Evolutionary conservation across 53 echinoderm and acorn worm species (phyloP).

Genomic region (Antedon mediterranea): DNA sequence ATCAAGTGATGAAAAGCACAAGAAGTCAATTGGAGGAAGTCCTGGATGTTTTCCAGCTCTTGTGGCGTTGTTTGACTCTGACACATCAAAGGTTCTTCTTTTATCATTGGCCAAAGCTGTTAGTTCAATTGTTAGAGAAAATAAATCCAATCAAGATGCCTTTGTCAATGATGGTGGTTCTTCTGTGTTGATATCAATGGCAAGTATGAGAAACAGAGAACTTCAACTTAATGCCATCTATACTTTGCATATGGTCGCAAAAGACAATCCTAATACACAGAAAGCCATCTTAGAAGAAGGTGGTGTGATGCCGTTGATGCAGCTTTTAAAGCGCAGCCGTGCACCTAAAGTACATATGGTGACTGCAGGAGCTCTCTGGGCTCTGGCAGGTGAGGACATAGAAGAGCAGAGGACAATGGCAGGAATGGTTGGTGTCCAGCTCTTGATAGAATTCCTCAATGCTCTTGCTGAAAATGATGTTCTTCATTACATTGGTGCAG

Average conservation of each 20-base stretch:
- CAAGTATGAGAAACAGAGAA: constrained; percentile 40
- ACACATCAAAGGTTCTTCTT: constrained; percentile 46
- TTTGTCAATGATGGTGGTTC: constrained; percentile 87
- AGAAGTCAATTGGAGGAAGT: constrained; percentile 51
- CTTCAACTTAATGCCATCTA: constrained; percentile 77
- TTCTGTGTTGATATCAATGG: constrained; percentile 61
- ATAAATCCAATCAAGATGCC: constrained; percentile 55
- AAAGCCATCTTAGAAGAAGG: constrained; percentile 84
- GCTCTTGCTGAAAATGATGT: constrained; percentile 68
- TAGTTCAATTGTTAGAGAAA: constrained; percentile 45
- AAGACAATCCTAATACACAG: constrained; percentile 88
- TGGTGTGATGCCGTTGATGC: constrained; percentile 81
- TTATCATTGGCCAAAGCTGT: constrained; percentile 62
- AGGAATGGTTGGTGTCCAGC: constrained; percentile 74
- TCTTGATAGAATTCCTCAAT: constrained; percentile 83
- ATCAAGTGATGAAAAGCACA: constrained; percentile 39
- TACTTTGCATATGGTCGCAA: constrained; percentile 75
- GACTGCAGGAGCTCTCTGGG: constrained; percentile 88
- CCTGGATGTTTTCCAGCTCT: constrained; percentile 47
- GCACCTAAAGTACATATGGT: constrained; percentile 73
- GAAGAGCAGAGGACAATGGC: constrained; percentile 85
- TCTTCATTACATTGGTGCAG: constrained; percentile 86
- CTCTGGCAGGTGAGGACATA: constrained; percentile 78
- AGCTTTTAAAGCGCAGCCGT: constrained; percentile 77
- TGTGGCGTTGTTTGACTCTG: constrained; percentile 56